Conservation (phyloP, 2,113 vertebrate species). For the Nycticorax nycticorax region DNA sequence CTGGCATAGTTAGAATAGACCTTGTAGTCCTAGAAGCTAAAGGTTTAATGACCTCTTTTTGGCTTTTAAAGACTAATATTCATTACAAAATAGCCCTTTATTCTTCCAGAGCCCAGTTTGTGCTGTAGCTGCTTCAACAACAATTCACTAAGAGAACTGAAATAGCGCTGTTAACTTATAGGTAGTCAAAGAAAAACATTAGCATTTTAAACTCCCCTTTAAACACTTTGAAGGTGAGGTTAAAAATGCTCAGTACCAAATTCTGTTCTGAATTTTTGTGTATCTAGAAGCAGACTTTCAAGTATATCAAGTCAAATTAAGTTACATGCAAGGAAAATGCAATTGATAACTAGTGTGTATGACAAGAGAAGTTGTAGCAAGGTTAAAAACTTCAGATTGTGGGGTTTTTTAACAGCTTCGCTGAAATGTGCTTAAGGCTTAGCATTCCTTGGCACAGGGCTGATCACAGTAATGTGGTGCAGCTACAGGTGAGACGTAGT, state of each 20-base stretch:
- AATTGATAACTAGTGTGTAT: neutral
- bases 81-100: neutral
- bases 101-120: neutral
- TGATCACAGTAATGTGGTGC: neutral
- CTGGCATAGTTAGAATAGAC: neutral
- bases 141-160: neutral
- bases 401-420: neutral
- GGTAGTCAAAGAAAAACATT: neutral
- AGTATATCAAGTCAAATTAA: neutral
- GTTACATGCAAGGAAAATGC: neutral
- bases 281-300: neutral
- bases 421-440: neutral
- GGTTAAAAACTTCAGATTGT: neutral
- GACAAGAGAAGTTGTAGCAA: neutral
- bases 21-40: neutral
- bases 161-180: neutral
- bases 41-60: neutral
- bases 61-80: neutral
- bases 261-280: neutral
- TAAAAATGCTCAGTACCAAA: neutral
- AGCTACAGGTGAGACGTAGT: neutral
- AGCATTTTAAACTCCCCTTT: neutral
- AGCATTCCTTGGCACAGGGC: neutral
- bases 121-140: neutral
- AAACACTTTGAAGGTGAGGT: neutral